Conservation (phyloP, 2,888 invertebrate species). For the Dicyrtomina minuta region DNA sequence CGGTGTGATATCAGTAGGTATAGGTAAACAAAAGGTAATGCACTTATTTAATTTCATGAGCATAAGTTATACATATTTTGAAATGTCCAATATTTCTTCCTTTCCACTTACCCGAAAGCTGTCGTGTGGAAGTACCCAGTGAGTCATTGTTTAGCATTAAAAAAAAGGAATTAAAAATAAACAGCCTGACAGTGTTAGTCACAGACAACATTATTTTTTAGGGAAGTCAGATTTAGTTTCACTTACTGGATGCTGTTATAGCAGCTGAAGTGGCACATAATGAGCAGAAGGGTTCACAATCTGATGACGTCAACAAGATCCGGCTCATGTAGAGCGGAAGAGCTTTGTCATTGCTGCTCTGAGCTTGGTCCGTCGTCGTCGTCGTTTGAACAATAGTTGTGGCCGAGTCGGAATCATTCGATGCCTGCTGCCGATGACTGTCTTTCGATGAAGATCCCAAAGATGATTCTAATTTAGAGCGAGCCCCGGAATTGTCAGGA, state of each 20-base stretch:
- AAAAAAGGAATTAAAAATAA: neutral
- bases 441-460: neutral
- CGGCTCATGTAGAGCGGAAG: slow-evolving; percentile 40
- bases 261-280: slow-evolving; percentile 44
- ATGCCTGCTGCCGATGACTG: slow-evolving; percentile 3
- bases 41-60: too few relatives aligned
- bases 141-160: neutral
- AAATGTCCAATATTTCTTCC: too few relatives aligned
- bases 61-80: too few relatives aligned
- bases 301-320: slow-evolving; percentile 35
- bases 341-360: slow-evolving; percentile 18
- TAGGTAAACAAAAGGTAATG: too few relatives aligned
- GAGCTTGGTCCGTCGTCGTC: neutral
- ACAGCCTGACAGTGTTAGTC: neutral
- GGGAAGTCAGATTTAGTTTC: neutral
- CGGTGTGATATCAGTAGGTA: too few relatives aligned
- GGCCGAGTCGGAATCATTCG: slow-evolving; percentile 26
- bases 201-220: neutral
- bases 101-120: neutral
- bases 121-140: neutral
- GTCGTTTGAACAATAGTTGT: slow-evolving; percentile 5
- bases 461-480: too few relatives aligned
- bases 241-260: slow-evolving; percentile 45
- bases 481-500: neutral
- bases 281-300: slow-evolving; percentile 52